Evolutionary conservation across 2,888 invertebrate genomes (phyloP).

Genomic region (Baccha elongata): DNA sequence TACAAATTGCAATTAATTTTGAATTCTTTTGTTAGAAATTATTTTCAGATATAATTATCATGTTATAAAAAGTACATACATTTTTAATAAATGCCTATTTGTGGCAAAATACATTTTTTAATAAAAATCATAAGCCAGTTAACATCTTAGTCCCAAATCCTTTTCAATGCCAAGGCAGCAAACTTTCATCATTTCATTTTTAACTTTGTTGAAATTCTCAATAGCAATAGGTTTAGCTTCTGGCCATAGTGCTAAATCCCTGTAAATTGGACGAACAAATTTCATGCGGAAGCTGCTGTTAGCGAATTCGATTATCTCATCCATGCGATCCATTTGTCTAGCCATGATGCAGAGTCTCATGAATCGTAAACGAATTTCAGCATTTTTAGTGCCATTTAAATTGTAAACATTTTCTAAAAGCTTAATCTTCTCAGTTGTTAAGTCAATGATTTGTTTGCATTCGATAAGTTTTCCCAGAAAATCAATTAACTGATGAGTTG

Average conservation of each 20-base stretch:
- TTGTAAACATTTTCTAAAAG: slow-evolving; percentile 86
- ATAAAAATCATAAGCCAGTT: neutral
- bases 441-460: slow-evolving; percentile 80
- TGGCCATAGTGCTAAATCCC: slow-evolving; percentile 92
- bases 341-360: slow-evolving; percentile 90
- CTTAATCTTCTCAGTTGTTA: slow-evolving; percentile 84
- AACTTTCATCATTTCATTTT: slow-evolving; percentile 92
- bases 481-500: slow-evolving; percentile 87
- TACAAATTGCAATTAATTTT: too few relatives aligned
- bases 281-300: slow-evolving; percentile 95
- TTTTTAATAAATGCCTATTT: slow-evolving; percentile 51
- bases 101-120: neutral
- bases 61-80: slow-evolving; percentile 39
- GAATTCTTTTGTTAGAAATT: neutral
- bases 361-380: slow-evolving; percentile 92
- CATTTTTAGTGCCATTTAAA: slow-evolving; percentile 87
- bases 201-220: slow-evolving; percentile 87
- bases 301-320: slow-evolving; percentile 89
- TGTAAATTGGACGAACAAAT: slow-evolving; percentile 93
- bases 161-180: slow-evolving; percentile 88
- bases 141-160: slow-evolving; percentile 84
- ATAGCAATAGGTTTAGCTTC: slow-evolving; percentile 87
- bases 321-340: slow-evolving; percentile 86
- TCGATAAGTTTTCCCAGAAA: slow-evolving; percentile 88
- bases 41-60: slow-evolving; percentile 8